Evolutionary conservation across 92 coral and sea anemone species (phyloP), one percentile per base, ranked within the genome.

Genomic region (Porites lobata): DNA sequence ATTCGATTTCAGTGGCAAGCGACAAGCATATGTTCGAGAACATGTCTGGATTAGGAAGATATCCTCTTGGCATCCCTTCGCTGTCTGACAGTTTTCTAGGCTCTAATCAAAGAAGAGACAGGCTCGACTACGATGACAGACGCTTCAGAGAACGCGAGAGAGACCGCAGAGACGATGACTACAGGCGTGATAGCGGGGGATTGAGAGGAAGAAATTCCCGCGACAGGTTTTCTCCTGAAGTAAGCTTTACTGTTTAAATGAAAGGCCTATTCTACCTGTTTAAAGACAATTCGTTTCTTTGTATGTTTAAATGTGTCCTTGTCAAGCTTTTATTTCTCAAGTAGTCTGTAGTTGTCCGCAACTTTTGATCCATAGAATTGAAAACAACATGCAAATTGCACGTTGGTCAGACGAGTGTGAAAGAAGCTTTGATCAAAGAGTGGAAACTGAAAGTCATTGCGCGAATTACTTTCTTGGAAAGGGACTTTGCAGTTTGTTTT

Each of bases 221-320:
- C 1, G 87, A 84, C 47, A 84, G 87, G 77, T 84, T 72, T 29
- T 84, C 87, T 1, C 87, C 87, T 11, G 87, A 84, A 72, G 87
- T 84, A 84, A 74, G 80, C 58, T 50, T 10, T 73, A 51, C 15
- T 62, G 18, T 19, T 4, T 72, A 50, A 72, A 67, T 67, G 29
- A 20, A 20, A 20, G 61, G 11, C 3, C 15, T 56, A 3, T 9
- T 14, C 13, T 10, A 8, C 15, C 15, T 56, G 61, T 9, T 8
- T 56, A 10, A 38, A 38, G 47, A 4, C 66, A 62, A 10, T 14
- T 62, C 66, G 0, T 62, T 62, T 5, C 19, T 62, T 62, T 62
- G 66, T 7, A 14, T 62, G 66, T 62, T 62, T 10, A n/a, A 6
- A 62, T 14, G 66, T 7, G 19, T 62, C 19, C 17, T n/a, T 62